These are phyloP conservation scores for Asobara japonica DNA, from an alignment of 1,140 invertebrate species.

Conservation along the genomic window DNA sequence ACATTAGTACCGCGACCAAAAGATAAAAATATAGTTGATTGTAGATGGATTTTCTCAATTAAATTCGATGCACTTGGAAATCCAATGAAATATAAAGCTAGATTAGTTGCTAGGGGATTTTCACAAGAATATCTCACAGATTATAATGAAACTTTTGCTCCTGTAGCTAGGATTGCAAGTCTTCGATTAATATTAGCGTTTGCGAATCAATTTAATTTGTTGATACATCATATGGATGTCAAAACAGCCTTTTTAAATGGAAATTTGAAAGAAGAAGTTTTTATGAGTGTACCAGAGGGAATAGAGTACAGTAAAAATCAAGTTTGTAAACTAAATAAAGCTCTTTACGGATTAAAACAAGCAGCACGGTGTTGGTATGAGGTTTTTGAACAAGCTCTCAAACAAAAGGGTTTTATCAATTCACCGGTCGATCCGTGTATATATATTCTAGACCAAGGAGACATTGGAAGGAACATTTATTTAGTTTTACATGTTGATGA, in stretches of 20 bases:
- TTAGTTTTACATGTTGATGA: slow-evolving; percentile 38
- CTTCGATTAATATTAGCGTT: slow-evolving; percentile 58
- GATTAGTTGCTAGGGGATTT: slow-evolving; percentile 60
- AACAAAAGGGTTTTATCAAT: slow-evolving; percentile 25
- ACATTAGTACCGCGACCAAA: slow-evolving; percentile 51
- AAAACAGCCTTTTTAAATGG: slow-evolving; percentile 56
- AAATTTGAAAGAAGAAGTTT: slow-evolving; percentile 51
- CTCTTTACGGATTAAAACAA: slow-evolving; percentile 54
- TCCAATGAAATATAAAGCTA: slow-evolving; percentile 54
- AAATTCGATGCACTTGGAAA: slow-evolving; percentile 44
- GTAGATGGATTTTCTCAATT: slow-evolving; percentile 36
- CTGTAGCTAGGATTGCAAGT: slow-evolving; percentile 32
- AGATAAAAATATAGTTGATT: slow-evolving; percentile 48
- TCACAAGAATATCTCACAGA: slow-evolving; percentile 52
- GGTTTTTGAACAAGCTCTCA: slow-evolving; percentile 34
- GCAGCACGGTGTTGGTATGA: slow-evolving; percentile 56
- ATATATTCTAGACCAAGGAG: slow-evolving; percentile 20
- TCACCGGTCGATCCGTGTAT: slow-evolving; percentile 29
- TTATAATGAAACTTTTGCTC: slow-evolving; percentile 49
- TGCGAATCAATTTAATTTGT: slow-evolving; percentile 59
- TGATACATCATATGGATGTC: slow-evolving; percentile 55
- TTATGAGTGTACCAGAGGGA: slow-evolving; percentile 48
- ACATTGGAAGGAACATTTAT: slow-evolving; percentile 37
- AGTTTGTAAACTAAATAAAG: slow-evolving; percentile 42
- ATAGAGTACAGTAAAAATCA: slow-evolving; percentile 18